Evolutionary conservation across 2,888 invertebrate genomes (phyloP).

Genomic region (Macroteleia sp.): DNA sequence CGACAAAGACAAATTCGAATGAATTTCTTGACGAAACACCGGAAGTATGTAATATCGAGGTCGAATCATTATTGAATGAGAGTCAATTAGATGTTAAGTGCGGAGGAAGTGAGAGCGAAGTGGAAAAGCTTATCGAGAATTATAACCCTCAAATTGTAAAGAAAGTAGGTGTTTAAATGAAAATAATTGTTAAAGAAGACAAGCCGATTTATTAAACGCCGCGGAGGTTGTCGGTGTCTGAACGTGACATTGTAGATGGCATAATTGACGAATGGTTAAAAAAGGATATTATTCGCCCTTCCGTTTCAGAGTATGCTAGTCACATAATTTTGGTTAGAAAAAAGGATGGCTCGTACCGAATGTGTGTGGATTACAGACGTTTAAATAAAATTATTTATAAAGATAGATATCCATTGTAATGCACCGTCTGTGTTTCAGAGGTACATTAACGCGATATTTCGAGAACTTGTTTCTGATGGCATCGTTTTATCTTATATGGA

Average conservation of each 20-base stretch:
- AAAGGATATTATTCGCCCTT: neutral
- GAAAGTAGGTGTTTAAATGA: neutral
- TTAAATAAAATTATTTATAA: slow-evolving; percentile 25
- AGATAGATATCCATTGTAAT: slow-evolving; percentile 18
- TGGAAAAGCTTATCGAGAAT: neutral
- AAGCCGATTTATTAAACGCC: neutral
- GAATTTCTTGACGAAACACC: neutral
- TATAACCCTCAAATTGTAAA: neutral
- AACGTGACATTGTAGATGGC: neutral
- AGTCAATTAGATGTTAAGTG: too few species aligned
- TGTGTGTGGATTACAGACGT: slow-evolving; percentile 17
- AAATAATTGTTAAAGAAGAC: neutral
- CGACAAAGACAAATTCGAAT: neutral
- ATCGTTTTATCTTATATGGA: too few species aligned
- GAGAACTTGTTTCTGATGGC: too few species aligned
- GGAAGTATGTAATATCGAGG: neutral
- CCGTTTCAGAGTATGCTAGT: slow-evolving; percentile 26
- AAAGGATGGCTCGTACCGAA: neutral
- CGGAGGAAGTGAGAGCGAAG: neutral
- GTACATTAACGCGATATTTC: too few species aligned
- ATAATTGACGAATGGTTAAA: slow-evolving; percentile 23
- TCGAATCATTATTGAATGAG: too few species aligned
- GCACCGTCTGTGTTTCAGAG: too few species aligned
- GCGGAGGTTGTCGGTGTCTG: neutral
- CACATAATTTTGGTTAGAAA: slow-evolving; percentile 24